Percentiles rank a stretch among this genome's conserved stretches.
Conservation (phyloP, 1,140 invertebrate species). For the Liolophura sinensis region DNA sequence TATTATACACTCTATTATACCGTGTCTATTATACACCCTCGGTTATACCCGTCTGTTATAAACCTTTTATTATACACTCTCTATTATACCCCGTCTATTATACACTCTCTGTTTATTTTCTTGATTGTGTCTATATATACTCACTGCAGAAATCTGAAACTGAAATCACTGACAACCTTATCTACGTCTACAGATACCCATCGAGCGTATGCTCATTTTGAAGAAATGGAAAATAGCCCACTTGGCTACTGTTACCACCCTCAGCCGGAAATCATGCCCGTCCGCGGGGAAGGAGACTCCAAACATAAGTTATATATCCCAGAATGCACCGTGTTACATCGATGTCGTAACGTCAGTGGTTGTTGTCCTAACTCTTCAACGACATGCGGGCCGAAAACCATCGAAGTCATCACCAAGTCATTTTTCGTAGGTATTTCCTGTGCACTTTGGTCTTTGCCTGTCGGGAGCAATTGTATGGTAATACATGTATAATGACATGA, state of each 20-base stretch:
- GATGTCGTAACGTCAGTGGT: constrained; percentile 25
- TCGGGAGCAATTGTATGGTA: too few relatives aligned
- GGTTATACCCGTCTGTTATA: too few relatives aligned
- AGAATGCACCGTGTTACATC: constrained; percentile 21
- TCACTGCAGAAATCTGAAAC: too few relatives aligned
- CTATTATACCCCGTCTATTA: too few relatives aligned
- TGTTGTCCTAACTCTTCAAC: constrained; percentile 14
- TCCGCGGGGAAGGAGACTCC: constrained; percentile 12
- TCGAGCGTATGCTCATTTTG: constrained; percentile 18
- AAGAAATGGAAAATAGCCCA: constrained; percentile 14
- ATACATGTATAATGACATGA: too few relatives aligned
- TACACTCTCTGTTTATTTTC: too few relatives aligned
- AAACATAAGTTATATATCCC: constrained; percentile 16
- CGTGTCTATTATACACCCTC: too few relatives aligned
- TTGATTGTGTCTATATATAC: too few relatives aligned
- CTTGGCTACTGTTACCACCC: constrained; percentile 14
- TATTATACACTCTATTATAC: too few relatives aligned
- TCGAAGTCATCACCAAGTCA: constrained; percentile 17
- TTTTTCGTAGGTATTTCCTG: constrained; percentile 17
- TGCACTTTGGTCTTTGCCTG: constrained; percentile 41
- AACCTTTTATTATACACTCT: too few relatives aligned
- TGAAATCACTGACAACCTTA: not conserved
- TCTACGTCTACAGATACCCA: constrained; percentile 12
- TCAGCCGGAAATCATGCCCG: constrained; percentile 22
- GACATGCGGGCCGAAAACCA: constrained; percentile 20